Conservation (phyloP, 2,888 invertebrate species). For the Pogonocherus hispidulus region DNA sequence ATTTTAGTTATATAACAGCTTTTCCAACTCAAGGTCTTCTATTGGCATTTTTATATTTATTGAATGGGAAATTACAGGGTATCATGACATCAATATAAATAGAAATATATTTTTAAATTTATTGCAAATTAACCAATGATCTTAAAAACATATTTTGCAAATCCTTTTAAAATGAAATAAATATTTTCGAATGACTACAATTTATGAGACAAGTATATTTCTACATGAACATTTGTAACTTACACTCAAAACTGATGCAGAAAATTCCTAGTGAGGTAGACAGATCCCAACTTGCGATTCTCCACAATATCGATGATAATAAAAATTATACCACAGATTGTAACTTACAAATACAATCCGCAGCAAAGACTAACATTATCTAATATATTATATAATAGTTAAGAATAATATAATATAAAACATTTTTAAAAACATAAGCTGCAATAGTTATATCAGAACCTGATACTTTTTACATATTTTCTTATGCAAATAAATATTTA, state of each 20-base stretch:
- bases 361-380: constrained; percentile 54
- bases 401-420: constrained; percentile 40
- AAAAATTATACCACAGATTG: constrained; percentile 63
- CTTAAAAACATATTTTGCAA: constrained; percentile 21
- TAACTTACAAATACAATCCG: constrained; percentile 70
- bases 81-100: too few relatives aligned
- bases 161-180: constrained; percentile 29
- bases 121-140: too few relatives aligned
- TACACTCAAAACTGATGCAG: constrained; percentile 57
- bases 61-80: too few relatives aligned
- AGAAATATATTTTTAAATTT: too few relatives aligned
- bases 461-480: not conserved
- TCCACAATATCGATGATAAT: constrained; percentile 58
- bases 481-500: too few relatives aligned
- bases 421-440: constrained; percentile 35
- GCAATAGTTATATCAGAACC: constrained; percentile 28
- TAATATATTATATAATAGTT: constrained; percentile 53
- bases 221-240: constrained; percentile 58
- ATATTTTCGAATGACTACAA: constrained; percentile 50
- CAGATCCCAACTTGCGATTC: constrained; percentile 58
- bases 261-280: constrained; percentile 56
- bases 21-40: too few relatives aligned
- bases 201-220: constrained; percentile 46
- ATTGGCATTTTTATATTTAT: too few relatives aligned
- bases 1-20: too few relatives aligned